A percentile compares a stretch with the other conserved stretches of the same genome.
Conservation (phyloP, 1,140 invertebrate species). For the Dinoponera quadriceps region DNA sequence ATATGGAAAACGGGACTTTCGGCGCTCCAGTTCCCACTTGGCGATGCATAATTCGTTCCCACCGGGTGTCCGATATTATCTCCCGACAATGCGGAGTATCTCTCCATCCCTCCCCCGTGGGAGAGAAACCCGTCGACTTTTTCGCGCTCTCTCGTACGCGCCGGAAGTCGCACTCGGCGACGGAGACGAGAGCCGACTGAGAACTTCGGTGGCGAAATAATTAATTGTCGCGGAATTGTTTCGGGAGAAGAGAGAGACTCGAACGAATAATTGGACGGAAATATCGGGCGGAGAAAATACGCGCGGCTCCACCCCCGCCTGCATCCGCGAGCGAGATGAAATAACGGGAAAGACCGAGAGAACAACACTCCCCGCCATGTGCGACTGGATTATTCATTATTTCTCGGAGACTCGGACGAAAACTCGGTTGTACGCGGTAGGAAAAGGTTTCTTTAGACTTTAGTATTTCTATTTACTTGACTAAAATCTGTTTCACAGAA, state of each 20-base stretch:
- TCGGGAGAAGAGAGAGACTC: not conserved
- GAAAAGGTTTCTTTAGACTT: no score
- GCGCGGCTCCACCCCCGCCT: no score
- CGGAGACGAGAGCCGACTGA: not conserved
- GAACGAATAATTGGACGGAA: not conserved
- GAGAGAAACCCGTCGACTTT: constrained; percentile 42
- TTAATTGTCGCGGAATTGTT: not conserved
- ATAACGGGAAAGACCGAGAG: no score
- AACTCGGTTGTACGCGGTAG: no score
- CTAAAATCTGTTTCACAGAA: no score
- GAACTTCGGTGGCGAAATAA: constrained; percentile 24
- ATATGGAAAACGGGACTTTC: constrained; percentile 59
- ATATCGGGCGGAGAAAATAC: no score
- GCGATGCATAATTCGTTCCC: constrained; percentile 58
- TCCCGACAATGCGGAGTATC: constrained; percentile 58
- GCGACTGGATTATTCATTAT: no score
- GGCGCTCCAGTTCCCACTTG: constrained; percentile 68
- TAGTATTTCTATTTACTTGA: no score
- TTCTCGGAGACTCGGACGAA: no score
- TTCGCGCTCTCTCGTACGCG: not conserved
- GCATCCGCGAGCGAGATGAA: no score
- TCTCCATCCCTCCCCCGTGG: constrained; percentile 25
- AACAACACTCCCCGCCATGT: no score
- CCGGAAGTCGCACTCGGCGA: constrained; percentile 13
- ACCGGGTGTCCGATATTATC: constrained; percentile 62